Conservation (phyloP, 2,888 invertebrate species). For the Ernsta delagoae region DNA sequence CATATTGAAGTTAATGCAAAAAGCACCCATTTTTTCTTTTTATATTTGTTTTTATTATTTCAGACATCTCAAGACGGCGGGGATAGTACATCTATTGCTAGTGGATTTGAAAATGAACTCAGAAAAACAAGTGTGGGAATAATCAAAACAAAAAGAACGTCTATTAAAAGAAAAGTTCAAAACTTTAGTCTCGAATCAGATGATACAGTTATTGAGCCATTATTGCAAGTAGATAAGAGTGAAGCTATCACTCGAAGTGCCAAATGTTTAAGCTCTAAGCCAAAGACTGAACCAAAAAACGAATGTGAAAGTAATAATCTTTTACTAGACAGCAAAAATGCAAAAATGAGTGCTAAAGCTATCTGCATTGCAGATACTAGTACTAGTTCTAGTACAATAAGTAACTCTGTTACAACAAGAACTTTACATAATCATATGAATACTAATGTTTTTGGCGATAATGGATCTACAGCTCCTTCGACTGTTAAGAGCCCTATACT, state of each 20-base stretch:
- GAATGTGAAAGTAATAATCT: constrained; percentile 53
- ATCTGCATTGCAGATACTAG: constrained; percentile 11
- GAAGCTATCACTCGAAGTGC: constrained; percentile 65
- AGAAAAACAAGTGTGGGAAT: constrained; percentile 73
- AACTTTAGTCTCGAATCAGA: constrained; percentile 70
- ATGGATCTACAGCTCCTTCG: constrained; percentile 47
- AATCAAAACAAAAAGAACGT: constrained; percentile 75
- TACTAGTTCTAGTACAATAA: not conserved
- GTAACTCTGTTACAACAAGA: constrained; percentile 6
- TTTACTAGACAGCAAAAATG: constrained; percentile 48
- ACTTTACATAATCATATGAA: constrained; percentile 66
- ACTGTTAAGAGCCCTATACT: constrained; percentile 63
- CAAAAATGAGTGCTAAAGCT: constrained; percentile 9
- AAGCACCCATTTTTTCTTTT: no score
- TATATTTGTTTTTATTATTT: constrained; percentile 42
- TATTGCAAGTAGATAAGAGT: constrained; percentile 69
- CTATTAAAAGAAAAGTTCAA: constrained; percentile 71
- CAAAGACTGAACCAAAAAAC: constrained; percentile 66
- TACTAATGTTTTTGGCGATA: constrained; percentile 60
- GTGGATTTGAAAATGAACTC: constrained; percentile 72
- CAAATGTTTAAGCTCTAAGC: constrained; percentile 68
- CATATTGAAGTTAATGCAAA: no score
- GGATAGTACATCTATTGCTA: constrained; percentile 70
- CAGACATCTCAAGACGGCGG: constrained; percentile 77
- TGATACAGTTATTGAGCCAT: constrained; percentile 73